Evolutionary conservation across 2,113 vertebrate species (phyloP), one percentile per base, ranked within the genome.

Genomic region (Poecile atricapillus): DNA sequence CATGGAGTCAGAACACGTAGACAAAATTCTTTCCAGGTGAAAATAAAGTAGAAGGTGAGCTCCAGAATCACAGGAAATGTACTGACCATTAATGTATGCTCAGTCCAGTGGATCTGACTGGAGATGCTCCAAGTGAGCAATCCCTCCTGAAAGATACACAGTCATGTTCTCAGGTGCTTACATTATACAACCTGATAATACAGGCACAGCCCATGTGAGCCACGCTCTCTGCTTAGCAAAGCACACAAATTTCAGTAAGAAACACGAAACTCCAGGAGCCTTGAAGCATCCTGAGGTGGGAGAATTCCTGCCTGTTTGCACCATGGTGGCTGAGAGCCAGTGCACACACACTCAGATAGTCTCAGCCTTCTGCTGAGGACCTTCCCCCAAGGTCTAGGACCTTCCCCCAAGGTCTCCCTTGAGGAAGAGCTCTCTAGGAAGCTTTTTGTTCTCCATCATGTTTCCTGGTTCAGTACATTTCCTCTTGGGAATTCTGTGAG

Each of bases 281-380:
- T 69, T 33, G 23, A 82, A 71, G 30, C 31, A 31, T 18, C 19
- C 70, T 25, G 50, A 56, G 49, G n/a, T 52, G 35, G 30, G 33
- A 76, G 30, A 67, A 68, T 18, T 41, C 10, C 30, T 6, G 2
- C 11, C 33, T 0, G 0, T 44, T 59, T 22, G 49, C 16, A 35
- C 58, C 46, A 9, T 2, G 24, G 15, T 44, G 41, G 20, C 55
- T n/a, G 43, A 75, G 37, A 31, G 52, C 35, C 62, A 35, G 33
- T 1, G 6, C 5, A 2, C 23, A 50, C 30, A 31, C 15, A 3
- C 60, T 60, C 27, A 31, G 24, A 31, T 11, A 59, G 69, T 19
- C 46, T 70, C 64, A 55, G 52, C 35, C 44, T 91, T 44, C 35
- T 39, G 35, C 39, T 50, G 50, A 39, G 35, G 27, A 35, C 60